Conservation (phyloP, 2,797 vertebrate species). For the Sarcoramphus papa region DNA sequence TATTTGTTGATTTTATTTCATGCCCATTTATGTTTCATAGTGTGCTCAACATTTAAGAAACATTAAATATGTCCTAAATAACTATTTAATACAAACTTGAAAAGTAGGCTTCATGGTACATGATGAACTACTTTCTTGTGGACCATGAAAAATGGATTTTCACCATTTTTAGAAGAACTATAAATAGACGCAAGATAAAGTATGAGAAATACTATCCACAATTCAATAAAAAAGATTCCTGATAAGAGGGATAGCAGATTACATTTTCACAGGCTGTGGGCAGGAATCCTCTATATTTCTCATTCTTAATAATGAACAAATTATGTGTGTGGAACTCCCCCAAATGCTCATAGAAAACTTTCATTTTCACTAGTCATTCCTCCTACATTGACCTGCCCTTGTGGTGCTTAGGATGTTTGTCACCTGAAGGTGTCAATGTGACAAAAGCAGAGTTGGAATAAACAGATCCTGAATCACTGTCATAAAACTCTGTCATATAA, state of each 20-base stretch:
- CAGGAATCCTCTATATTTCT: neutral
- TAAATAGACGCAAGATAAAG: neutral
- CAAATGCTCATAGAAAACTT: neutral
- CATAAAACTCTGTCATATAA: neutral
- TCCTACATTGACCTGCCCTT: neutral
- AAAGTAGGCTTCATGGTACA: neutral
- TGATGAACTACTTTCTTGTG: neutral
- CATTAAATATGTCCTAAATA: neutral
- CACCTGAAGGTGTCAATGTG: neutral
- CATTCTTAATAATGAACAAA: neutral
- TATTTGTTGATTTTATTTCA: neutral
- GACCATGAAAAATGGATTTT: slow-evolving; percentile 18
- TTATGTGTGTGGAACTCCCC: neutral
- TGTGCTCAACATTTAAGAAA: neutral
- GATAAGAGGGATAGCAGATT: neutral
- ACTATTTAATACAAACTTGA: neutral
- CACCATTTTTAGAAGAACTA: neutral
- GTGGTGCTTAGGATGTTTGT: neutral
- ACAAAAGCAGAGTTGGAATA: neutral
- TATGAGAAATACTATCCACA: neutral
- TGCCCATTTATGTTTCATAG: neutral
- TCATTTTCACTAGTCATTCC: neutral
- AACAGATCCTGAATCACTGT: neutral
- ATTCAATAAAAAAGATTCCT: neutral
- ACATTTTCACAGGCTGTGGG: neutral